Base-by-base conservation (phyloP, 2,888 invertebrate genomes). In the Drosophila multiciliata region DNA sequence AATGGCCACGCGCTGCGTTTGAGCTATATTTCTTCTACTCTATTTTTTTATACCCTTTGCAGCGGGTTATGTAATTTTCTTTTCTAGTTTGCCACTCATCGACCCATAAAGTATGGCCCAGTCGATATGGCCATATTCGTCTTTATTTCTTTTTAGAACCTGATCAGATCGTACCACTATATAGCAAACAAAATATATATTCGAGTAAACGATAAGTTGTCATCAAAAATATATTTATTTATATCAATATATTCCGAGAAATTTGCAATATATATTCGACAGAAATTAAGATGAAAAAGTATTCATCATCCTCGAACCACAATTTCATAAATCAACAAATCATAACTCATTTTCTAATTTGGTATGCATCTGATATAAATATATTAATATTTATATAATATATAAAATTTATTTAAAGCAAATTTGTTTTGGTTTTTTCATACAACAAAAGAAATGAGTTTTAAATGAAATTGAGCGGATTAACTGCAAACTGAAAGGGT, bases 1-100 rank as follows among this genome's bases (percentile, higher is more conserved):
- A 78, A 68, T 81, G 70, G 80, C 82, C 86, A 78, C 81, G 76
- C 75, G 83, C 72, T 70, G 77, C 71, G 66, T 78, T 78, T 72
- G 50, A 72, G 58, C 54, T 60, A 66, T 75, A 69, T 68, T 59
- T 63, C 48, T 71, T 58, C 8, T 48, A 45, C 54, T 33, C 45
- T 45, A 4, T 23, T 45, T 23, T 6, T 29, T 7, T 15, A 23
- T 23, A 23, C 38, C 38, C 38, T 38, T 38, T 3, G 38, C 15
- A 15, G 8, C 4, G 8, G 15, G 23, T 45, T 23, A 23, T 74
- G 50, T 62, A 60, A 60, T 67, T 64, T 29, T 11, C 49, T 33
- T 48, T 52, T 52, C 4, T 8, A 45, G 23, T 8, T 45, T 45
- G 45, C 15, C 8, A 45, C 45, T 15, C 15, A 15, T 15, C 8